phyloP scores from a whole-genome alignment of 2,888 invertebrate species.

The Patella ulyssiponensis region DNA sequence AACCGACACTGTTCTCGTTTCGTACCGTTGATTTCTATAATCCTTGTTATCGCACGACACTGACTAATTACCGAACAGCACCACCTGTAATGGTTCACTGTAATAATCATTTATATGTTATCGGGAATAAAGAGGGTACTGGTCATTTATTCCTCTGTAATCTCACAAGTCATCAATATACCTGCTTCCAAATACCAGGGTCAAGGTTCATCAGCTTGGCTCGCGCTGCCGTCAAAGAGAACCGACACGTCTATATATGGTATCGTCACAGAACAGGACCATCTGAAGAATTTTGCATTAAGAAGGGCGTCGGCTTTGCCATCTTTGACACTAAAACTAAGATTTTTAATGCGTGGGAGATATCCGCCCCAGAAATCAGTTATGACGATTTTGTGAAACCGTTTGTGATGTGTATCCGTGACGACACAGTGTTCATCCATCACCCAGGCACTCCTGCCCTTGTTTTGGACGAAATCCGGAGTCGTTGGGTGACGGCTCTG shows the following conservation, averaged over 20 bases:
- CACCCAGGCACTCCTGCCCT: constrained; percentile 66
- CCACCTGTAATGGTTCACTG: constrained; percentile 67
- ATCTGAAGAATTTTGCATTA: constrained; percentile 68
- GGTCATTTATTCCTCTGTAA: constrained; percentile 68
- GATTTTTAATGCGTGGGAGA: constrained; percentile 62
- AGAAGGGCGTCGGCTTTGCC: constrained; percentile 66
- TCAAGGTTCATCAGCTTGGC: constrained; percentile 67
- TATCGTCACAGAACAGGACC: constrained; percentile 67
- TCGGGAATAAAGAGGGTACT: constrained; percentile 67
- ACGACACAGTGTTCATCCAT: constrained; percentile 64
- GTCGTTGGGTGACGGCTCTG: constrained; percentile 64
- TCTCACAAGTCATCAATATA: constrained; percentile 62
- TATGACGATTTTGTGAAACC: constrained; percentile 65
- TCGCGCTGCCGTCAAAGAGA: constrained; percentile 60
- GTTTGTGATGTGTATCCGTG: constrained; percentile 62
- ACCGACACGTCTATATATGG: constrained; percentile 65
- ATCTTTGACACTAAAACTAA: constrained; percentile 66
- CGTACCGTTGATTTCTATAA: constrained; percentile 62
- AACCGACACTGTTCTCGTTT: constrained; percentile 63
- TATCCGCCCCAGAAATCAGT: constrained; percentile 62
- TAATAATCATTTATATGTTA: constrained; percentile 61
- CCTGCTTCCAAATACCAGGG: constrained; percentile 65
- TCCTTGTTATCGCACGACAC: constrained; percentile 67
- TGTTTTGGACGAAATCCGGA: constrained; percentile 63
- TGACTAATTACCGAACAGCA: constrained; percentile 64